phyloP scores from a whole-genome alignment of 2,888 invertebrate species.

The Acanthoscelides obtectus region DNA sequence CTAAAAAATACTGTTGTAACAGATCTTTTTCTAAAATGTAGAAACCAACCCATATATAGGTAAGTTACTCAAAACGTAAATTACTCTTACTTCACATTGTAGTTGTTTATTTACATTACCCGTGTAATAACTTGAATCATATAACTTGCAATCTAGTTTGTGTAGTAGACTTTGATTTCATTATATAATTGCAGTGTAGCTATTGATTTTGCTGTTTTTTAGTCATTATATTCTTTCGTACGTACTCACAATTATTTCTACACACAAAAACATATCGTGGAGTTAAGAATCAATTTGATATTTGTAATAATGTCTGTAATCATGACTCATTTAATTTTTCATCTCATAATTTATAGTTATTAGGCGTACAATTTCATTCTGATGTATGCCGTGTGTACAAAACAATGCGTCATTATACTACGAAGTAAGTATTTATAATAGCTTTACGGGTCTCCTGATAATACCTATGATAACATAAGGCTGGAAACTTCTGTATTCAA shows the following conservation, averaged over 20 bases:
- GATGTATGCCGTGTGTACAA: background rate
- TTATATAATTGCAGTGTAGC: background rate
- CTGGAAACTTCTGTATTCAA: background rate
- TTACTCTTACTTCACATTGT: background rate
- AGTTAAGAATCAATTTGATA: background rate
- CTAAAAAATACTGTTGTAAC: background rate
- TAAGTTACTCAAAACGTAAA: background rate
- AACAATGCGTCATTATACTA: background rate
- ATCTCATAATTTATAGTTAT: background rate
- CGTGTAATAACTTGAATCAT: background rate
- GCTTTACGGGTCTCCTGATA: background rate
- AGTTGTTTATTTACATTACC: background rate
- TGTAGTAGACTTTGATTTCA: background rate
- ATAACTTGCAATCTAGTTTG: background rate
- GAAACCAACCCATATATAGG: background rate
- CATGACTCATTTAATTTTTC: background rate
- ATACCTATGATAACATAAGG: background rate
- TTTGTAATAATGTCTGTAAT: background rate
- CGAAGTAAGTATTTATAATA: background rate
- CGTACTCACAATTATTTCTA: background rate
- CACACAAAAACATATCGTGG: background rate
- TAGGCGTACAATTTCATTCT: background rate
- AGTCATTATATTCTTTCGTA: too few species aligned
- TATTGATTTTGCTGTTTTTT: background rate
- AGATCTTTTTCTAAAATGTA: background rate